Conservation (phyloP, 1,140 invertebrate species). For the Maconellicoccus hirsutus region DNA sequence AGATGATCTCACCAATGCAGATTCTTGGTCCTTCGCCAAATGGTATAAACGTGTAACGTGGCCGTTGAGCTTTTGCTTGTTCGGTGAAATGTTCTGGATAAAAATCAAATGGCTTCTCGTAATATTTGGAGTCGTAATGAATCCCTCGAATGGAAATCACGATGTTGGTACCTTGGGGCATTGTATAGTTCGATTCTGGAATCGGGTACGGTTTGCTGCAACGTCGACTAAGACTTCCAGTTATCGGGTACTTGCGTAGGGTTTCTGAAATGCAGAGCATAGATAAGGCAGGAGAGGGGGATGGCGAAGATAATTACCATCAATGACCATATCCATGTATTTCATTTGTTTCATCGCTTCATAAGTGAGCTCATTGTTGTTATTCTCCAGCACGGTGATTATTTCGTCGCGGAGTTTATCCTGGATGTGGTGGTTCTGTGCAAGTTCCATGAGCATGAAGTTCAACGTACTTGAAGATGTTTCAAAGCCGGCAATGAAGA, state of each 20-base stretch:
- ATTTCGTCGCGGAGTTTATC: conserved; percentile 44
- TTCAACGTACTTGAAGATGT: conserved; percentile 43
- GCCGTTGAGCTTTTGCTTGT: conserved; percentile 28
- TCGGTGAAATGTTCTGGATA: conserved; percentile 45
- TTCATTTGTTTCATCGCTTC: conserved; percentile 46
- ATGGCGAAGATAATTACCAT: conserved; percentile 36
- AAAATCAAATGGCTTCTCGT: conserved; percentile 50
- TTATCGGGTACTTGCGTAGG: conserved; percentile 35
- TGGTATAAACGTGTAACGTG: conserved; percentile 44
- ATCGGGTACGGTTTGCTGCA: conserved; percentile 41
- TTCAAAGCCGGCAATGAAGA: conserved; percentile 55
- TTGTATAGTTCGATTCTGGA: conserved; percentile 36
- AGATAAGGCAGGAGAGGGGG: neutral
- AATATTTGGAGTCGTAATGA: conserved; percentile 49
- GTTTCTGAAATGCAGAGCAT: conserved; percentile 14
- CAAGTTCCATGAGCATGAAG: conserved; percentile 44
- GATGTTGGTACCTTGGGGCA: conserved; percentile 40
- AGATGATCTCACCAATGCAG: conserved; percentile 45
- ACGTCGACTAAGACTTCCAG: conserved; percentile 39
- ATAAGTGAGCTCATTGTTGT: conserved; percentile 40
- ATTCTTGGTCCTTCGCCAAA: conserved; percentile 56
- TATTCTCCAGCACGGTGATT: conserved; percentile 30
- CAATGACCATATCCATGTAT: conserved; percentile 48
- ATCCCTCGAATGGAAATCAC: conserved; percentile 44
- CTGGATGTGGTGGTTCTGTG: conserved; percentile 44